Conservation (phyloP, 2,797 vertebrate genomes). For the Agapornis canus region DNA sequence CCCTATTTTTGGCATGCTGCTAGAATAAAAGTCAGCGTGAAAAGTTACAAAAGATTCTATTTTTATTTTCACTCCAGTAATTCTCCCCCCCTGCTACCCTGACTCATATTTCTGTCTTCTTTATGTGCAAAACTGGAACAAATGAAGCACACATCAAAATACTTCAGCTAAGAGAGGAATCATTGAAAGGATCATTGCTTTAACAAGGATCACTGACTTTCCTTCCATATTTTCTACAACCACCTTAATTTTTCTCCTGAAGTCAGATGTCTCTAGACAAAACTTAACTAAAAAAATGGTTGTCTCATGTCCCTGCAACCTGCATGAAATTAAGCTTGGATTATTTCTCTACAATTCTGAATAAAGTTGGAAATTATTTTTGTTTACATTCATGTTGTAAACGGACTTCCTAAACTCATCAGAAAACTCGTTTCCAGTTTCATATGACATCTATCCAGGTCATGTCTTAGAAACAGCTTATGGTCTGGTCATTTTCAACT, state of each 20-base stretch:
- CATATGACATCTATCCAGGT: not conserved
- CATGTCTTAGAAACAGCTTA: not conserved
- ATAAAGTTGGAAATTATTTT: not conserved
- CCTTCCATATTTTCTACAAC: not conserved
- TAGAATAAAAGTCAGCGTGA: conserved; percentile 45
- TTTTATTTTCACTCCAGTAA: conserved; percentile 52
- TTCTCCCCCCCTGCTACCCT: not conserved
- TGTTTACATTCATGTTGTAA: not conserved
- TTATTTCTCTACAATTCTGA: not conserved
- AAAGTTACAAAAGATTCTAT: conserved; percentile 52
- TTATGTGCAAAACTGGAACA: not conserved
- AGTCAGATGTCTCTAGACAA: not conserved
- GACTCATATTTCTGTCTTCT: conserved; percentile 20
- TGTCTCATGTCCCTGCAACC: not conserved
- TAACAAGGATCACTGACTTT: not conserved
- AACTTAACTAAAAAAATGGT: not conserved
- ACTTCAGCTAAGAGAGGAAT: not conserved
- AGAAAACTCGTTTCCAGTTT: not conserved
- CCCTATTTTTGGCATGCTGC: conserved; percentile 21
- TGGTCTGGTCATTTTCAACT: not conserved
- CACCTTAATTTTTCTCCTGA: not conserved
- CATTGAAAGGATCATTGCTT: not conserved
- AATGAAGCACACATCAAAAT: conserved; percentile 12
- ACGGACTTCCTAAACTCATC: not conserved
- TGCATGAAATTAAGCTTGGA: not conserved